Evolutionary conservation across 2,113 vertebrate species (phyloP), one percentile per base, ranked within the genome.

Genomic region (Struthio camelus): DNA sequence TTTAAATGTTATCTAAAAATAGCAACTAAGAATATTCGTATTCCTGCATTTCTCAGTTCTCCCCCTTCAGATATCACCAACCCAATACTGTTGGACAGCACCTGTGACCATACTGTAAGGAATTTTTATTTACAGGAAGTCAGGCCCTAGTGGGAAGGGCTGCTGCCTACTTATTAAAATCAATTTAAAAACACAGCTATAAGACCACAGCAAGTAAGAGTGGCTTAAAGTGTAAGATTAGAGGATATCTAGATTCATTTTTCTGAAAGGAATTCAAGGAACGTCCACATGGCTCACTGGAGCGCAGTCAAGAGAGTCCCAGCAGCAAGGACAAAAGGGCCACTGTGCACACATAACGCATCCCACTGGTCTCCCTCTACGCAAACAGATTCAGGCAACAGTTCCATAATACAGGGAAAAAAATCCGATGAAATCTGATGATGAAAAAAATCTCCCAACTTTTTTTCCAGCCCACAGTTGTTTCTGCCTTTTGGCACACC

Each of bases 251-350:
- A 15, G n/a, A 65, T 54, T 72, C 5, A 30, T 69, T 65, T 67
- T 93, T 44, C 75, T 61, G n/a, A 87, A 66, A n/a, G 9, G 0
- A n/a, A 38, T 69, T 85, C 30, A 24, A 30, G 46, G 46, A 96
- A 76, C 20, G 72, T 51, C 46, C 23, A 2, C 42, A 27, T 1
- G 81, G 50, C 61, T 79, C 51, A 71, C 65, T 3, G 34, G 42
- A 87, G 44, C 58, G 40, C 67, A 40, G 36, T 0, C 17, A 48
- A 78, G 75, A n/a, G 9, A 36, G 16, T n/a, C 27, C 72, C 28
- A 2, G 73, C 77, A 92, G 73, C 77, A 93, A 75, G 87, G 91
- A 71, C 87, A 75, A 23, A 62, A 54, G 42, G 70, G 69, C 66
- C 1, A 2, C 40, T 1, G 5, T 24, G 69, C 50, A 86, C 36